Base-by-base conservation (phyloP, 2,797 vertebrate genomes). In the Epinephelus coioides region DNA sequence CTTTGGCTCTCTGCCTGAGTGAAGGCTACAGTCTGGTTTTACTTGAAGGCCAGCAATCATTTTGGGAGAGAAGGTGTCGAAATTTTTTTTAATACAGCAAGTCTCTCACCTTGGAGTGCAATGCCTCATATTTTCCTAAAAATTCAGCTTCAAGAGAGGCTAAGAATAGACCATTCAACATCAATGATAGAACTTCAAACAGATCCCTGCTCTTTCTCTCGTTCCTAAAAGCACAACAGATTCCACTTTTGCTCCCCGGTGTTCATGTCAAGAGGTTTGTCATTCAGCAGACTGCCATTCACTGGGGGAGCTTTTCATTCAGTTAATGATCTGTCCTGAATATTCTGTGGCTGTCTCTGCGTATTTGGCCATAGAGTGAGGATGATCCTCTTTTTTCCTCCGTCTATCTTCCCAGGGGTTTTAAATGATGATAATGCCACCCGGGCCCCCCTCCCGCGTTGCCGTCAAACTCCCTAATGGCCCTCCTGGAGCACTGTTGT, bases 401-500 rank as follows among this genome's bases (percentile, higher is more conserved):
- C 2, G 50, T 78, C 62, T 53, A 55, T 82, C 63, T 72, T 84
- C 66, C 61, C 69, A 43, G 67, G 57, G 68, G 43, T 84, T 84
- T 82, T 70, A 70, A 87, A 67, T 71, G 50, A 68, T 69, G 44
- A 82, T 69, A 86, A 81, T 82, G 53, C 70, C 84, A 82, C 65
- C 17, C 6, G 65, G 8, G 5, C 27, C 68, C 62, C 60, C 81
- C 60, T 61, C 27, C 60, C 2, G 25, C 2, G n/a, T 76, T 47
- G 65, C 59, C 73, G 84, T 78, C 55, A 49, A 73, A 73, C 69
- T 74, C 76, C 8, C 81, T 80, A 78, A 84, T 80, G 70, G 78
- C 79, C 53, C 73, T 78, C 82, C 76, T 60, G 78, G 27, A 84
- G 79, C 25, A 75, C 68, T 68, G 82, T 66, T 69, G 47, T 71